Percentiles rank a stretch among this genome's conserved stretches.
Conservation (phyloP, 2,888 invertebrate species). For the Steromphala cineraria region DNA sequence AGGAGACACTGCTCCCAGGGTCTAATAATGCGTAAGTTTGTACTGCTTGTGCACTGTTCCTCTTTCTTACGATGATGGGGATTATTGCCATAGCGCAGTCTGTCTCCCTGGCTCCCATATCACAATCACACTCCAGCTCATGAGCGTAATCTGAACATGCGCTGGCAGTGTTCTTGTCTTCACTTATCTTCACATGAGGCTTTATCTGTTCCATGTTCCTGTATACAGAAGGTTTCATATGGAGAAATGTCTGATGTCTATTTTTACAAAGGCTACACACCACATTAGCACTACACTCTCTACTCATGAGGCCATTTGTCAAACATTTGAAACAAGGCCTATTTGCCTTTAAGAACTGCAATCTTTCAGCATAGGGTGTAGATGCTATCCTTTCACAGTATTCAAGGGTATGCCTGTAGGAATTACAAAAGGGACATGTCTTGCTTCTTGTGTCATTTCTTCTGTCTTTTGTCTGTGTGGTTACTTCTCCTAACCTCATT, state of each 20-base stretch:
- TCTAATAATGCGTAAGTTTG: slow-evolving; percentile 24
- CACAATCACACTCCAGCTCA: neutral
- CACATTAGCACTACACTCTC: neutral
- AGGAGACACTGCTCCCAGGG: slow-evolving; percentile 24
- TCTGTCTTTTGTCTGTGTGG: no score
- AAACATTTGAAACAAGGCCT: slow-evolving; percentile 24
- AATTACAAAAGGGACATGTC: no score
- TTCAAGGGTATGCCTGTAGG: no score
- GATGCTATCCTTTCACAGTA: no score
- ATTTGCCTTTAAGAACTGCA: neutral
- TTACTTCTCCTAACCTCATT: no score
- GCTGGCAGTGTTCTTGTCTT: no score
- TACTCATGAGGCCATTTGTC: neutral
- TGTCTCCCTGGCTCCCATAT: slow-evolving; percentile 7
- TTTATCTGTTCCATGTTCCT: no score
- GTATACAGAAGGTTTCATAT: neutral
- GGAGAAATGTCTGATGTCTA: slow-evolving; percentile 19
- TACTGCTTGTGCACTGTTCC: neutral
- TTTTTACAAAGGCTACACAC: slow-evolving; percentile 8
- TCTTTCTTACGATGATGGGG: slow-evolving; percentile 12
- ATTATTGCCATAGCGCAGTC: slow-evolving; percentile 27
- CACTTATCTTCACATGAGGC: no score
- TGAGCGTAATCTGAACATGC: no score
- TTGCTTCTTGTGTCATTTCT: no score
- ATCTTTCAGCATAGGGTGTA: neutral